Conservation (phyloP, 2,888 invertebrate species). For the Oconnorella tubifera region DNA sequence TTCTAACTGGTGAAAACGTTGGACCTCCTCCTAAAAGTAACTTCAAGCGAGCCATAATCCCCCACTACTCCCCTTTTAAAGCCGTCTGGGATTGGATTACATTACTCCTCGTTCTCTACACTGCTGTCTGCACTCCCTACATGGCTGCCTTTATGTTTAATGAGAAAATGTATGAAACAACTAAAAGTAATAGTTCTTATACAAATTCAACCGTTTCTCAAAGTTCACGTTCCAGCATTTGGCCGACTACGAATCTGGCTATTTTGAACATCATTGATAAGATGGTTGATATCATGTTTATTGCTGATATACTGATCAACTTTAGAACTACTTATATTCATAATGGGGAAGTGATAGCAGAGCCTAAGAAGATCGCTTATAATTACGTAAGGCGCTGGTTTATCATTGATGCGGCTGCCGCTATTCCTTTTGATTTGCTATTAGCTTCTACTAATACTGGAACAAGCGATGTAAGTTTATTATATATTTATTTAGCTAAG, state of each 20-base stretch:
- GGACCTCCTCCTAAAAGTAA: not conserved
- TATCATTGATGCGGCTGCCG: slow-evolving; percentile 94
- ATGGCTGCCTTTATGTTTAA: slow-evolving; percentile 53
- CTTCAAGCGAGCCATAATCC: slow-evolving; percentile 43
- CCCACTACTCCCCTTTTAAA: slow-evolving; percentile 57
- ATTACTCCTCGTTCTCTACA: slow-evolving; percentile 54
- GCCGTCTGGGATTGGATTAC: slow-evolving; percentile 57
- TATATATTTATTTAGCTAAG: too few species aligned
- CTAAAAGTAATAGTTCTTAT: slow-evolving; percentile 42
- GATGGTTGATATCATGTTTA: slow-evolving; percentile 57
- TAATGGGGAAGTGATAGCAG: slow-evolving; percentile 54
- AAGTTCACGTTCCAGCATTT: not conserved
- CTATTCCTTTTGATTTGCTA: slow-evolving; percentile 95
- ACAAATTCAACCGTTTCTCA: slow-evolving; percentile 42
- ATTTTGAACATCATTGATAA: slow-evolving; percentile 55
- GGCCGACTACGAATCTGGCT: slow-evolving; percentile 25
- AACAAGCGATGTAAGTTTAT: slow-evolving; percentile 50
- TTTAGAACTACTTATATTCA: slow-evolving; percentile 56
- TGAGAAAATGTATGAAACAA: slow-evolving; percentile 48
- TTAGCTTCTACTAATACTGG: slow-evolving; percentile 63
- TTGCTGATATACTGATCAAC: slow-evolving; percentile 56
- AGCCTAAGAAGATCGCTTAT: slow-evolving; percentile 54
- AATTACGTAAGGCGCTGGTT: slow-evolving; percentile 74
- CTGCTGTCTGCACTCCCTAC: slow-evolving; percentile 55
- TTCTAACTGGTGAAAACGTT: not conserved